These are phyloP conservation scores for Chiloscyllium punctatum DNA, from an alignment of 2,797 vertebrate species.

Conservation along the genomic window DNA sequence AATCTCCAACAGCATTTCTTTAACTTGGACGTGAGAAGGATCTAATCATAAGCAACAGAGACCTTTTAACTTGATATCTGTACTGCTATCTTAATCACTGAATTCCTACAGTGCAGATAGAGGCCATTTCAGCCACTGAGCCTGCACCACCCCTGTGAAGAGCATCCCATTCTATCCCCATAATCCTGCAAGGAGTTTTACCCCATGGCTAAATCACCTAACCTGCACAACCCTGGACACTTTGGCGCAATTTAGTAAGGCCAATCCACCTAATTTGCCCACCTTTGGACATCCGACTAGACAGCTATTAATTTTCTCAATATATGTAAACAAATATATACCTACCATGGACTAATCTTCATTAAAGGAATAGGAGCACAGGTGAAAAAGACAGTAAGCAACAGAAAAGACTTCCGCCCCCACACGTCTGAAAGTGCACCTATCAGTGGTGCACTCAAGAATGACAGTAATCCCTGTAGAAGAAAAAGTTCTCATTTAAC, in stretches of 20 bases:
- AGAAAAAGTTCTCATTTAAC: constrained; percentile 30
- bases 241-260: no score
- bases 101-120: no score
- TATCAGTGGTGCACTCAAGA: constrained; percentile 76
- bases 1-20: neutral
- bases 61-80: neutral
- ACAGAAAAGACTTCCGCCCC: constrained; percentile 78
- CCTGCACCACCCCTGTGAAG: no score
- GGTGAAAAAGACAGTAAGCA: constrained; percentile 80
- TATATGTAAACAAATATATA: constrained; percentile 38
- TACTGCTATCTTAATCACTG: neutral
- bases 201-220: no score
- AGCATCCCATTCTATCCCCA: no score
- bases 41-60: neutral
- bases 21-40: neutral
- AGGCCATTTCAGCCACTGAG: no score
- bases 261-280: no score
- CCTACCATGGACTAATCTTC: constrained; percentile 81
- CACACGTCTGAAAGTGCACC: constrained; percentile 79
- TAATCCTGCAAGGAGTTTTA: no score
- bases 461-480: constrained; percentile 69
- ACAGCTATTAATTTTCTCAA: neutral
- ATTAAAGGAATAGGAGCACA: constrained; percentile 78
- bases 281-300: neutral
- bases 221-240: no score